Base-by-base conservation (phyloP, 2,113 vertebrate genomes). In the Lanius collurio region DNA sequence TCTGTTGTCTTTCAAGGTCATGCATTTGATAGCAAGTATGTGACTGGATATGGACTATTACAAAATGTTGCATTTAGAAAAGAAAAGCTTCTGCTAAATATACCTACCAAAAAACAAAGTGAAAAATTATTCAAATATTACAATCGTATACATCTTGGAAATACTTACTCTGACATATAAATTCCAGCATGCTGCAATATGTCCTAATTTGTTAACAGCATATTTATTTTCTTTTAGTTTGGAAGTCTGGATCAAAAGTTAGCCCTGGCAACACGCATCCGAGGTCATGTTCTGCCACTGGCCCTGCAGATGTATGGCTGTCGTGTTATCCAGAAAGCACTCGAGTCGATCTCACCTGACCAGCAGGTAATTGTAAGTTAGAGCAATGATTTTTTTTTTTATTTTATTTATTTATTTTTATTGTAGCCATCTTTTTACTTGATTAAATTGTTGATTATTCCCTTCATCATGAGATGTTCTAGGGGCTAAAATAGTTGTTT, bases 361-460 rank as follows among this genome's bases (percentile, higher is more conserved):
- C 99, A 99, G 98, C 99, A 99, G 99, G 99, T 99, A 99, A 99
- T 99, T 99, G 99, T 99, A 99, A 99, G 99, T 99, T 98, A 98
- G 97, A 97, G 90, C 97, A 96, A 88, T 74, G 82, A 89, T 95
- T 97, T 94, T 91, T 37, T 37, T 16, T 92, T 92, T 3, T 1
- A 21, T 68, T 81, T 76, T 70, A 69, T 79, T 94, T 94, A 47
- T 64, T 93, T 81, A 8, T 83, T 92, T 90, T 74, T 68, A 83
- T 73, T 77, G 23, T 44, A 65, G 27, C 18, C 2, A 3, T 69
- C 30, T 77, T 63, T 52, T 85, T 68, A 56, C 22, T 84, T 86
- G 28, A 67, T 87, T 67, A 59, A 94, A 47, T 44, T 31, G 2
- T 56, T 71, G 33, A 59, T 81, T 4, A 3, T 64, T 87, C n/a